Evolutionary conservation across 2,888 invertebrate genomes (phyloP).

Genomic region (Pseudeuparius sepicola): DNA sequence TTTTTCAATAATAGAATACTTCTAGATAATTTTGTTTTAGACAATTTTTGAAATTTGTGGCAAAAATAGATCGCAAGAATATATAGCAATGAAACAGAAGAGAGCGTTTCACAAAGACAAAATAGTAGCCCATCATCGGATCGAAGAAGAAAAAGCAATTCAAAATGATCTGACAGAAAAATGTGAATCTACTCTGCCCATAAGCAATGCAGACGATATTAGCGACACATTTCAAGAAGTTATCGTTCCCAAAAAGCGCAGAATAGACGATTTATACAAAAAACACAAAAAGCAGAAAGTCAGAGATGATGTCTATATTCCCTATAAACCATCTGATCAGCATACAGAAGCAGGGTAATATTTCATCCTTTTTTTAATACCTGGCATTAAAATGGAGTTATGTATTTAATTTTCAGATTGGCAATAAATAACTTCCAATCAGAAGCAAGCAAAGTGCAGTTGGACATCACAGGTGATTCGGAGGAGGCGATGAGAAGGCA

Average conservation of each 20-base stretch:
- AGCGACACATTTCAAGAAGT: slow-evolving; percentile 48
- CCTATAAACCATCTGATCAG: slow-evolving; percentile 74
- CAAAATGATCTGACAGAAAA: slow-evolving; percentile 37
- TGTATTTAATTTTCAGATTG: slow-evolving; percentile 50
- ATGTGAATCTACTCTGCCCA: slow-evolving; percentile 20
- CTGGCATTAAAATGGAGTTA: too few species aligned
- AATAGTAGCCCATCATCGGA: slow-evolving; percentile 41
- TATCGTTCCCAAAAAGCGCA: slow-evolving; percentile 44
- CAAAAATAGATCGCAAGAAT: slow-evolving; percentile 66
- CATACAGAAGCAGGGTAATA: slow-evolving; percentile 78
- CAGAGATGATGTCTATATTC: slow-evolving; percentile 79
- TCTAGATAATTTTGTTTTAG: slow-evolving; percentile 42
- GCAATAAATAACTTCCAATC: slow-evolving; percentile 70
- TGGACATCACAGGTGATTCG: slow-evolving; percentile 80
- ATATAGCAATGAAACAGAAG: slow-evolving; percentile 81
- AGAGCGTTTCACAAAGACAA: slow-evolving; percentile 59
- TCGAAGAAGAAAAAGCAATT: slow-evolving; percentile 35
- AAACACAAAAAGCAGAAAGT: slow-evolving; percentile 46
- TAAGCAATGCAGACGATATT: slow-evolving; percentile 46
- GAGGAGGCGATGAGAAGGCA: slow-evolving; percentile 52
- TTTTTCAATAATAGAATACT: too few species aligned
- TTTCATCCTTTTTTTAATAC: too few species aligned
- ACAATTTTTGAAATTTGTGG: slow-evolving; percentile 90
- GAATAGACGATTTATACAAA: slow-evolving; percentile 47
- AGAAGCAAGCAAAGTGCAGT: slow-evolving; percentile 66